phyloP scores from a whole-genome alignment of 1,140 invertebrate genomes.

The Drosophila lowei region DNA sequence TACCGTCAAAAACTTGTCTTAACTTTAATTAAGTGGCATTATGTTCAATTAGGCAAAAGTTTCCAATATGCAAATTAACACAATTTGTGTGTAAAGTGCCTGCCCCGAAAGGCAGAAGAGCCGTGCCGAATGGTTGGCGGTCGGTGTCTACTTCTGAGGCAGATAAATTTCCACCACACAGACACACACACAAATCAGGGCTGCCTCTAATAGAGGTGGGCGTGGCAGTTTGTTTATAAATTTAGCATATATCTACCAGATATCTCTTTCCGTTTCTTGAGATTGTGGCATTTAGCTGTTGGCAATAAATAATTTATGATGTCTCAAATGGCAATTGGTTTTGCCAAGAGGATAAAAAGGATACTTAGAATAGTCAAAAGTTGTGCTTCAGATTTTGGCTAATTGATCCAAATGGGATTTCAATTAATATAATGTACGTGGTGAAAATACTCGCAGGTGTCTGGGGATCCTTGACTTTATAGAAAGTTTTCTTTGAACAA shows the following conservation, averaged over 20 bases:
- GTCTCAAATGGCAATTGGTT: slow-evolving; percentile 24
- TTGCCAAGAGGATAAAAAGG: too few species aligned
- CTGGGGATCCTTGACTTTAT: too few species aligned
- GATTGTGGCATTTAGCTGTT: background rate
- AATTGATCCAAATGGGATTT: background rate
- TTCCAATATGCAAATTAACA: slow-evolving; percentile 80
- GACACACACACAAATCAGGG: slow-evolving; percentile 68
- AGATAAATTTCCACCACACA: slow-evolving; percentile 56
- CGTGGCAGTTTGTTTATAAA: slow-evolving; percentile 36
- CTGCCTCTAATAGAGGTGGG: slow-evolving; percentile 16
- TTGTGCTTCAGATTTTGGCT: too few species aligned
- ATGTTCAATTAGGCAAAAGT: slow-evolving; percentile 80
- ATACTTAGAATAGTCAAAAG: too few species aligned
- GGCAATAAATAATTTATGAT: slow-evolving; percentile 34
- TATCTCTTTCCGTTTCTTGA: background rate
- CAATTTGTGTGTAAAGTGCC: slow-evolving; percentile 62
- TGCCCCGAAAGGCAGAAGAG: background rate
- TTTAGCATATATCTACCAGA: slow-evolving; percentile 29
- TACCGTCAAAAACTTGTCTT: slow-evolving; percentile 63
- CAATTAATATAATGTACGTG: too few species aligned
- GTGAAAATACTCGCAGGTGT: too few species aligned
- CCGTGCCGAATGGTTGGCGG: too few species aligned
- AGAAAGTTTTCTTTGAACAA: too few species aligned
- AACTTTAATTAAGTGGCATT: slow-evolving; percentile 80
- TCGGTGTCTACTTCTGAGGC: slow-evolving; percentile 39